Percentiles rank a stretch among this genome's conserved stretches.
phyloP scores from a whole-genome alignment of 2,797 vertebrate species.

The Chelon labrosus region DNA sequence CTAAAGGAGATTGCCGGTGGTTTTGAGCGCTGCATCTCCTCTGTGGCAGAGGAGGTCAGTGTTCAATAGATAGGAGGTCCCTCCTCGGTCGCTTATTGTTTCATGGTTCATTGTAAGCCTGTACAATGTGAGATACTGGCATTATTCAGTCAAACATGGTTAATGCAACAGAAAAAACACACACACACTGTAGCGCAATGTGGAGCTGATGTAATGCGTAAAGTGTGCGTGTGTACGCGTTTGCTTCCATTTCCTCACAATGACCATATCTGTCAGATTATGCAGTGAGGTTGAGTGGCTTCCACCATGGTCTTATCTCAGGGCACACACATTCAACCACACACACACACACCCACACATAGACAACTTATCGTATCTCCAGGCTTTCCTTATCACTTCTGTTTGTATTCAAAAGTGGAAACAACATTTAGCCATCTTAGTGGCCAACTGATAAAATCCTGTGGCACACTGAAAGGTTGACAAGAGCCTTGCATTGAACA shows the following conservation, averaged over 20 bases:
- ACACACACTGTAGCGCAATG: constrained; percentile 41
- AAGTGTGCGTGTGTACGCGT: constrained; percentile 29
- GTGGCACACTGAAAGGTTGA: constrained; percentile 57
- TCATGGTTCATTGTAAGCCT: constrained; percentile 44
- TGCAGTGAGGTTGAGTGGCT: constrained; percentile 72
- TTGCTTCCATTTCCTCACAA: constrained; percentile 54
- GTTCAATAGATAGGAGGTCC: constrained; percentile 46
- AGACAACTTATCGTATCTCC: constrained; percentile 46
- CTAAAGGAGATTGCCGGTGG: constrained; percentile 14
- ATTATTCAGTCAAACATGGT: constrained; percentile 57
- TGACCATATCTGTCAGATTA: constrained; percentile 71
- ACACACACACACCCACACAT: constrained; percentile 3
- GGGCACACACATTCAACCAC: constrained; percentile 46
- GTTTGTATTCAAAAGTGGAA: constrained; percentile 63
- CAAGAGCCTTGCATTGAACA: constrained; percentile 27
- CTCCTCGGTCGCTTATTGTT: constrained; percentile 59
- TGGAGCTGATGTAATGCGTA: constrained; percentile 55
- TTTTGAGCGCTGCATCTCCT: constrained; percentile 18
- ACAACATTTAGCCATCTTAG: constrained; percentile 65
- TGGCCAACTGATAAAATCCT: constrained; percentile 50
- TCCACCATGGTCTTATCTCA: constrained; percentile 77
- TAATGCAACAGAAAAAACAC: constrained; percentile 54
- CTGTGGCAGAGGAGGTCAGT: constrained; percentile 29
- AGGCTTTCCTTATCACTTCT: constrained; percentile 58
- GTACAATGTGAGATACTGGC: constrained; percentile 42